Percentiles rank a stretch among this genome's conserved stretches.
phyloP scores from a whole-genome alignment of 1,140 invertebrate species.

The Halictus rubicundus region DNA sequence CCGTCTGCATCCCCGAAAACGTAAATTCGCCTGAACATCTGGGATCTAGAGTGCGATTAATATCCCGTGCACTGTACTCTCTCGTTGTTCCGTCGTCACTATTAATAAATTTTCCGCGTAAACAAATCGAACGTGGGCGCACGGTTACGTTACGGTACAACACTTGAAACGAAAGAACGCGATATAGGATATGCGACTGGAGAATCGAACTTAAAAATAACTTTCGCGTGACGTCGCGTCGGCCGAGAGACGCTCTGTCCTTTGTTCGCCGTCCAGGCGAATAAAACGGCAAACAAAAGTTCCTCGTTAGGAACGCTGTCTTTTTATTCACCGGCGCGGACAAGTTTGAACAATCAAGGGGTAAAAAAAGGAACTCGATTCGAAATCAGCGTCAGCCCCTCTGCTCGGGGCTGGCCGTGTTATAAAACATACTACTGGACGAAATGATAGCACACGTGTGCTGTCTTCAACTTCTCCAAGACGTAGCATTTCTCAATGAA shows the following conservation, averaged over 20 bases:
- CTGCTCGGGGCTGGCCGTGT: not conserved
- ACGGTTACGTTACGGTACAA: not conserved
- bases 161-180: no score
- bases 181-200: not conserved
- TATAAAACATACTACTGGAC: no score
- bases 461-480: no score
- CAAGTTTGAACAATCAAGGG: constrained; percentile 9
- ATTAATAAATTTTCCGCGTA: no score
- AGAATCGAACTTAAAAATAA: not conserved
- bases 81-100: no score
- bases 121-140: no score
- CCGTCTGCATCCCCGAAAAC: no score
- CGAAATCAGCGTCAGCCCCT: constrained; percentile 1
- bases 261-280: not conserved
- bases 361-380: constrained; percentile 10
- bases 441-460: no score
- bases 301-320: constrained; percentile 14
- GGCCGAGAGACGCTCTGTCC: not conserved
- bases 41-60: no score
- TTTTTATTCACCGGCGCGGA: not conserved
- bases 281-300: constrained; percentile 21
- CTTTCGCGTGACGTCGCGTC: constrained; percentile 2
- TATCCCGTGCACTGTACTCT: no score
- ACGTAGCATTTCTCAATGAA: no score
- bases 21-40: no score